A percentile compares a stretch with the other conserved stretches of the same genome.
Evolutionary conservation across 2,113 vertebrate species (phyloP).

Genomic region (Chauna torquata): DNA sequence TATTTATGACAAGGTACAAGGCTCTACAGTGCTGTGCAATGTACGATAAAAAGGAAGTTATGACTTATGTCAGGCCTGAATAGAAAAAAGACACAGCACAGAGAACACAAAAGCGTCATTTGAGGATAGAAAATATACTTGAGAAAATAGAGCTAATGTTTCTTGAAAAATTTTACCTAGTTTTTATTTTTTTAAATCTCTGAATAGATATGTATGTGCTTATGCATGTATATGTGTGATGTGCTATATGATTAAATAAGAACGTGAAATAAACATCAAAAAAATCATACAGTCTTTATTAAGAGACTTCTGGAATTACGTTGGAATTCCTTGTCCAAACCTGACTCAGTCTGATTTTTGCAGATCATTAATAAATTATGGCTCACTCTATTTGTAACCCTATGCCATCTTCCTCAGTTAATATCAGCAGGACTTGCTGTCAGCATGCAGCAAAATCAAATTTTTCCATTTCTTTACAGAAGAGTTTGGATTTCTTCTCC

Average conservation of each 20-base stretch:
- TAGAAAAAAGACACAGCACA: neutral
- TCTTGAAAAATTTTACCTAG: neutral
- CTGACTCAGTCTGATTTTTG: neutral
- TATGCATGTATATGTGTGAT: accelerated
- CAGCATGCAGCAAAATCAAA: neutral
- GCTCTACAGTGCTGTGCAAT: neutral
- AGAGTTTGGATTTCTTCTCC: neutral
- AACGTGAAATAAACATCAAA: neutral
- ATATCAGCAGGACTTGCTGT: neutral
- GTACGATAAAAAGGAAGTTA: neutral
- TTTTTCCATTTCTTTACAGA: neutral
- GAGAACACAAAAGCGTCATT: neutral
- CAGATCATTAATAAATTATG: constrained; percentile 70
- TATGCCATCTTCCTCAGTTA: neutral
- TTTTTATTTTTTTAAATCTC: neutral
- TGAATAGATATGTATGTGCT: neutral
- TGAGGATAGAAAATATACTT: neutral
- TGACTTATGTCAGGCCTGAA: neutral
- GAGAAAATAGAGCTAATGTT: neutral
- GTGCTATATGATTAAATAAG: neutral
- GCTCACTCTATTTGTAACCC: constrained; percentile 48
- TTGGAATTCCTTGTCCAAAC: neutral
- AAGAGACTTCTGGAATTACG: neutral
- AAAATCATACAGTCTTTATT: neutral
- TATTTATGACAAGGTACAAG: neutral